A percentile compares a stretch with the other conserved stretches of the same genome.
phyloP scores from a whole-genome alignment of 2,113 vertebrate genomes.

The Lasiurus cinereus region DNA sequence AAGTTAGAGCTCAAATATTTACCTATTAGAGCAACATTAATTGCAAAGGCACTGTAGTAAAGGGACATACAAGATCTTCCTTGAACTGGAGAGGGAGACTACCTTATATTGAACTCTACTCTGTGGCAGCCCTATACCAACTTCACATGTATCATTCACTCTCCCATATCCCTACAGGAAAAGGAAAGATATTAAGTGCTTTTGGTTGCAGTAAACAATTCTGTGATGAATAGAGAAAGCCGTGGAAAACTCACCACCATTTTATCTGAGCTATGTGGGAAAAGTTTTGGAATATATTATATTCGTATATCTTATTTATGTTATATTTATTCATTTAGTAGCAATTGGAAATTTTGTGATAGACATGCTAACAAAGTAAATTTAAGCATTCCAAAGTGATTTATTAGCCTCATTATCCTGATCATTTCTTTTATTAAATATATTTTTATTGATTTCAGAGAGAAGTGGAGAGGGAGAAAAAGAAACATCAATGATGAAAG shows the following conservation, averaged over 20 bases:
- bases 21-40: not conserved
- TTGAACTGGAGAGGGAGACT: not conserved
- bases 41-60: not conserved
- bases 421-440: not conserved
- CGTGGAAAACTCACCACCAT: not conserved
- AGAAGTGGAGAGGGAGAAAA: too few species aligned
- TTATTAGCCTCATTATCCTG: slow-evolving; percentile 21
- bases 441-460: too few species aligned
- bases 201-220: slow-evolving; percentile 10
- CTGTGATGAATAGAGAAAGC: slow-evolving; percentile 16
- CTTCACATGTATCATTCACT: not conserved
- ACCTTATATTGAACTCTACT: not conserved
- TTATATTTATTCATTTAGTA: not conserved
- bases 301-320: not conserved
- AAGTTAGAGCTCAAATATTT: not conserved
- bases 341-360: slow-evolving; percentile 32
- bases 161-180: not conserved
- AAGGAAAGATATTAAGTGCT: not conserved
- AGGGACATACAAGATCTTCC: not conserved
- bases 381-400: slow-evolving; percentile 21
- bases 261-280: slow-evolving; percentile 12
- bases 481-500: too few species aligned
- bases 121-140: not conserved
- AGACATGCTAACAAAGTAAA: not conserved
- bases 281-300: slow-evolving; percentile 6